Evolutionary conservation across 2,113 vertebrate species (phyloP), one percentile per base, ranked within the genome.

Genomic region (Rhombomys opimus): DNA sequence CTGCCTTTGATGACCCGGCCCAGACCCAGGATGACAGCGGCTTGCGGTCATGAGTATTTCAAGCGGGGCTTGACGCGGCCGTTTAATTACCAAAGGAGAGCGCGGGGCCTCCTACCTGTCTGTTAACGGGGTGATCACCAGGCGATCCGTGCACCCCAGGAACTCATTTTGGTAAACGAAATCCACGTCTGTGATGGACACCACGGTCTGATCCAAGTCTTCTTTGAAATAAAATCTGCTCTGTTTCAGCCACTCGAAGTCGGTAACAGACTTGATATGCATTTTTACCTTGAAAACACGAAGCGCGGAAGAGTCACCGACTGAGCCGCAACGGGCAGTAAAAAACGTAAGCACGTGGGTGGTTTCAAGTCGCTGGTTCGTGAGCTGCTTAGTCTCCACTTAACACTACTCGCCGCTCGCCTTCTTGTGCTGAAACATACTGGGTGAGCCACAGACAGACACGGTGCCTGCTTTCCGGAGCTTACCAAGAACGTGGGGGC

Each of bases 161-260:
- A 99, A 99, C 70, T 99, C 99, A 91, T 99, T 99, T 94, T 99
- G 99, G 98, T 99, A 99, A 97, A 98, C 22, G 98, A 99, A 99
- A 97, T 99, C 98, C 96, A 99, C 99, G 89, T 99, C 99, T 35
- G 99, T 99, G 98, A 99, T 99, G 11, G 98, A 98, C 73, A 99
- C 99, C 14, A 99, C 50, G 23, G 99, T 98, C 1, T 98, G 97
- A 98, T 99, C 98, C 0, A 98, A 82, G 84, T 99, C 99, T 94
- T 99, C 99, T 70, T 99, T 97, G 97, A 99, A 99, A 98, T 99
- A 99, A 97, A 99, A 99, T 94, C 99, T 97, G 7, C 98, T 99
- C 97, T 99, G 99, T 95, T 99, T 99, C 81, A 99, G 98, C 99
- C 99, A 99, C 97, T 99, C 99, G 94, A 99, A 99, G 98, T 99